A percentile compares a stretch with the other conserved stretches of the same genome.
phyloP scores from a whole-genome alignment of 2,113 vertebrate species.

The Sorex araneus region DNA sequence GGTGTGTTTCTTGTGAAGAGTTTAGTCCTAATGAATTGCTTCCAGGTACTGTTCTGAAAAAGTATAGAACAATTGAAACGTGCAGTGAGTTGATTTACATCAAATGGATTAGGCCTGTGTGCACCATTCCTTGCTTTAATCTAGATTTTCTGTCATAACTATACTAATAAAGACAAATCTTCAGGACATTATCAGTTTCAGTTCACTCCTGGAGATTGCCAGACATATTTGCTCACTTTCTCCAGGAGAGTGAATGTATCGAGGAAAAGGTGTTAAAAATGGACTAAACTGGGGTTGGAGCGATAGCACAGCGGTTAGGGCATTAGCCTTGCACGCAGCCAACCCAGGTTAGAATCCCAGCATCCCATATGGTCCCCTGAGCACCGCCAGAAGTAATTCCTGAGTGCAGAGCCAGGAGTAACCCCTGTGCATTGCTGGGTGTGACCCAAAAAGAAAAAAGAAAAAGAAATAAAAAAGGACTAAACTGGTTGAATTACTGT shows the following conservation, averaged over 20 bases:
- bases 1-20: conserved; percentile 87
- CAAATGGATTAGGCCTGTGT: conserved; percentile 89
- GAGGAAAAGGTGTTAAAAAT: neutral
- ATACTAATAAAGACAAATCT: conserved; percentile 82
- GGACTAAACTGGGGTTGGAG: neutral
- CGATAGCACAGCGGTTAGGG: no score
- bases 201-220: conserved; percentile 74
- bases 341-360: no score
- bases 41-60: conserved; percentile 90
- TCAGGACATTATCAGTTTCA: conserved; percentile 63
- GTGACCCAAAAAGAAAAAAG: no score
- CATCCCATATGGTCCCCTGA: no score
- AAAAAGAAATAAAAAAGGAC: no score
- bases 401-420: no score
- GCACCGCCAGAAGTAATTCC: no score
- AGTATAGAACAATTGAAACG: conserved; percentile 89
- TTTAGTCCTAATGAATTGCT: conserved; percentile 89
- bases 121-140: conserved; percentile 88
- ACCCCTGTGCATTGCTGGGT: no score
- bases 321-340: no score
- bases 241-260: conserved; percentile 43
- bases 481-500: neutral
- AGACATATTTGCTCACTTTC: conserved; percentile 72
- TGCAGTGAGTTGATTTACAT: conserved; percentile 90
- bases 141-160: conserved; percentile 85